A percentile compares a stretch with the other conserved stretches of the same genome.
Evolutionary conservation across 1,140 invertebrate genomes (phyloP).

Genomic region (Cecropterus lyciades): DNA sequence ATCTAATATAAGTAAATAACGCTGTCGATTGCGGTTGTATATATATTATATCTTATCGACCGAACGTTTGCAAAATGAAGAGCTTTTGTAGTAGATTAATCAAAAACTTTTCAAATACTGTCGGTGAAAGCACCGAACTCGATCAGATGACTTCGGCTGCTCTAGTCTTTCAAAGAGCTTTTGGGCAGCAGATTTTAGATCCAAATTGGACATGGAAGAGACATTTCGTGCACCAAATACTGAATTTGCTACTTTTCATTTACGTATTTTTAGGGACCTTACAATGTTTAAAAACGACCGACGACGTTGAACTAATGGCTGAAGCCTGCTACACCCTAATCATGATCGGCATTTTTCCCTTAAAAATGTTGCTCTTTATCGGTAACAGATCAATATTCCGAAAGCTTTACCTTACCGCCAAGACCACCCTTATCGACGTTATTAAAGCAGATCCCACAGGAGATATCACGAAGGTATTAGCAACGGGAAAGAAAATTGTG

Average conservation of each 20-base stretch:
- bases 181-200: constrained; percentile 65
- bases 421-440: constrained; percentile 50
- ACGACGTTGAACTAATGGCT: constrained; percentile 49
- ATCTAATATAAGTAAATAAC: background rate
- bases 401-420: constrained; percentile 52
- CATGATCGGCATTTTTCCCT: constrained; percentile 49
- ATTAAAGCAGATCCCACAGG: constrained; percentile 45
- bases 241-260: constrained; percentile 47
- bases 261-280: constrained; percentile 66
- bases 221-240: constrained; percentile 49
- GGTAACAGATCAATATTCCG: constrained; percentile 49
- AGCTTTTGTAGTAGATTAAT: constrained; percentile 37
- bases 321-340: constrained; percentile 63
- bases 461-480: constrained; percentile 40
- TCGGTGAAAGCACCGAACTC: constrained; percentile 53
- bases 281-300: constrained; percentile 47
- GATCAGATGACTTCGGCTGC: constrained; percentile 52
- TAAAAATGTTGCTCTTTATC: constrained; percentile 61
- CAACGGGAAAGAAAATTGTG: constrained; percentile 46
- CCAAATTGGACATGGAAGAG: constrained; percentile 63
- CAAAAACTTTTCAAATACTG: constrained; percentile 52
- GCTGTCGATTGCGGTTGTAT: background rate
- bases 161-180: constrained; percentile 55
- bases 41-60: background rate
- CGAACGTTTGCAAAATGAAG: constrained; percentile 47